Evolutionary conservation across 2,888 invertebrate genomes (phyloP).

Genomic region (Pardosa pseudoannulata): DNA sequence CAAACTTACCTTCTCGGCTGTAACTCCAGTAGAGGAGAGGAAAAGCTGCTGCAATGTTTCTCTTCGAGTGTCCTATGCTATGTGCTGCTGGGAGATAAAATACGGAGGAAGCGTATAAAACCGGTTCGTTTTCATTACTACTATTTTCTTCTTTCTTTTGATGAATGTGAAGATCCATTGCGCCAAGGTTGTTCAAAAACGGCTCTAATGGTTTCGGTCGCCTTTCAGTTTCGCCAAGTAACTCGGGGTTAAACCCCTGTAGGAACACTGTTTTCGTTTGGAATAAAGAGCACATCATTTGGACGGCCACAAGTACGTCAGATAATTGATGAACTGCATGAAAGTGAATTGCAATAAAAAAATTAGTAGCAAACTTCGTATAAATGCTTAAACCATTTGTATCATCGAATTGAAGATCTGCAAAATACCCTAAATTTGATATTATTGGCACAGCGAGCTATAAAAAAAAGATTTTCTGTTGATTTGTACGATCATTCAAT

Average conservation of each 20-base stretch:
- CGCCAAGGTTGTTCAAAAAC: slow-evolving; percentile 51
- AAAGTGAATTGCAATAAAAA: too few species aligned
- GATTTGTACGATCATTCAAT: too few species aligned
- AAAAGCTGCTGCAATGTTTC: slow-evolving; percentile 31
- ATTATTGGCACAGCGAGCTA: too few species aligned
- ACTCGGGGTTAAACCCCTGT: background rate
- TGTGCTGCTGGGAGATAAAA: slow-evolving; percentile 1
- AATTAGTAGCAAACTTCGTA: too few species aligned
- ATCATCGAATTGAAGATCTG: too few species aligned
- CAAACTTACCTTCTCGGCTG: slow-evolving; percentile 31
- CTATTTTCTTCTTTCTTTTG: slow-evolving; percentile 33
- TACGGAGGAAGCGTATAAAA: slow-evolving; percentile 18
- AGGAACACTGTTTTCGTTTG: too few species aligned
- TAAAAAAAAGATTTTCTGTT: too few species aligned
- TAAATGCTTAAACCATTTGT: too few species aligned
- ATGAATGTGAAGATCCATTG: background rate
- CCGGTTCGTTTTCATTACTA: slow-evolving; percentile 68
- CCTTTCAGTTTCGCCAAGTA: slow-evolving; percentile 39
- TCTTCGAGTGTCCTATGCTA: slow-evolving; percentile 23
- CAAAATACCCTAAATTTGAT: too few species aligned
- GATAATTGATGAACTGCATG: too few species aligned
- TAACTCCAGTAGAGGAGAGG: background rate
- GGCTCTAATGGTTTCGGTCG: slow-evolving; percentile 18
- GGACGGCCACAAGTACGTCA: too few species aligned
- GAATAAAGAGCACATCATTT: too few species aligned